Base-by-base conservation (phyloP, 2,888 invertebrate species). In the Therioaphis trifolii region DNA sequence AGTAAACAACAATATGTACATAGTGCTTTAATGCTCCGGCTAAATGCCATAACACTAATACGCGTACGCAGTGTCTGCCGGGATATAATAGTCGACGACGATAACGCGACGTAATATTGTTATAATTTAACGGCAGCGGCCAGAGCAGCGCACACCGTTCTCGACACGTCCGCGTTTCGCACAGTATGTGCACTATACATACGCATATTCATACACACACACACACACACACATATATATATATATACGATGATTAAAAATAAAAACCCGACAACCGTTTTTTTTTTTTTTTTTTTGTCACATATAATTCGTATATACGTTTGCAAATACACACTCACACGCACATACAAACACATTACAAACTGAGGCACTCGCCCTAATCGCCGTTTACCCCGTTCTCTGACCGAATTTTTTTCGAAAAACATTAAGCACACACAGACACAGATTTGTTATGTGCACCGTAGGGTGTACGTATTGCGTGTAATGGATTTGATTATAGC, bases 361-460 rank as follows among this genome's bases (percentile, higher is more conserved):
- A n/a, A n/a, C n/a, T n/a, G n/a, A n/a, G n/a, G n/a, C n/a, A 27
- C 27, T 58, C 40, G 14, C 74, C 1, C 27, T 21, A 21, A 43
- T 24, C n/a, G 66, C 35, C 61, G 43, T 43, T 75, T 58, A 58
- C 43, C 40, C 15, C 58, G 11, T 24, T 58, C 27, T 75, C 40
- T 24, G 40, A 5, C 4, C n/a, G 3, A 4, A 4, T 68, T 21
- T 66, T 74, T 49, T 0, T 11, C 2, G n/a, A 55, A 40, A 21
- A 69, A 55, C 55, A 24, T 58, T 43, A 61, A 61, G 58, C 14
- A 75, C 3, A 27, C 4, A 18, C 35, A 40, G 35, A 12, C 49
- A 21, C 66, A 35, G 35, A 35, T 35, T 35, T 35, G 7, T 35
- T 35, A 35, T 35, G 7, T 7, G 35, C 7, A 21, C 2, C 24